These are phyloP conservation scores for Araneus ventricosus DNA, from an alignment of 1,140 invertebrate genomes.

Conservation along the genomic window DNA sequence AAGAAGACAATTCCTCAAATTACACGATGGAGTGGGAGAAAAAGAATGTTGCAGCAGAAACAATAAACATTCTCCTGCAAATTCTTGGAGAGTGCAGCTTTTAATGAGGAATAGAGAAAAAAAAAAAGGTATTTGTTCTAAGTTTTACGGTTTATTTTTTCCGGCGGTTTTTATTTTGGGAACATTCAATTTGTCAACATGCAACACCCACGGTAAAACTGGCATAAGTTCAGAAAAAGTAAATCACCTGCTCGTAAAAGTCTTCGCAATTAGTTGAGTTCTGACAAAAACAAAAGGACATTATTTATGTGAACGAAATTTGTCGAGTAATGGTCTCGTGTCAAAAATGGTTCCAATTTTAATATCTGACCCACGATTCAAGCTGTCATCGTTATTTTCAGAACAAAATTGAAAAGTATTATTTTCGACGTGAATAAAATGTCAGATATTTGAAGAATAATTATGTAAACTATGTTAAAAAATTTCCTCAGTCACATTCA, in stretches of 20 bases:
- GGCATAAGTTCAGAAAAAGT: constrained; percentile 1
- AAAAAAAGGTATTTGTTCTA: neutral
- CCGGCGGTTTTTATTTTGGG: neutral
- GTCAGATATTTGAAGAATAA: no score
- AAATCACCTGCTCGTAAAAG: neutral
- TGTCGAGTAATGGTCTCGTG: no score
- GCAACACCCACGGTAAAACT: neutral
- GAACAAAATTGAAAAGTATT: no score
- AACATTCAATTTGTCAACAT: neutral
- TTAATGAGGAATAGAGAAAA: neutral
- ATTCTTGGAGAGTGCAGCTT: neutral
- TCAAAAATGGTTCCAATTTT: no score
- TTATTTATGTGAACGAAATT: no score
- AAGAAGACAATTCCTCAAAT: neutral
- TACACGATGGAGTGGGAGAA: neutral
- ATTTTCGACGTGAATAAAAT: no score
- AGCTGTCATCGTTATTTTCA: no score
- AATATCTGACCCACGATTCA: no score
- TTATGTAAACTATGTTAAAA: no score
- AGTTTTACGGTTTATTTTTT: constrained; percentile 6
- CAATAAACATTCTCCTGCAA: neutral
- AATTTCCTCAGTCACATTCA: no score
- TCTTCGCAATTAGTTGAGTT: neutral
- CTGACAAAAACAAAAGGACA: no score
- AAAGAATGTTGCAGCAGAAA: neutral